Evolutionary conservation across 2,888 invertebrate genomes (phyloP), one percentile per base, ranked within the genome.

Genomic region (Meliscaeva auricollis): DNA sequence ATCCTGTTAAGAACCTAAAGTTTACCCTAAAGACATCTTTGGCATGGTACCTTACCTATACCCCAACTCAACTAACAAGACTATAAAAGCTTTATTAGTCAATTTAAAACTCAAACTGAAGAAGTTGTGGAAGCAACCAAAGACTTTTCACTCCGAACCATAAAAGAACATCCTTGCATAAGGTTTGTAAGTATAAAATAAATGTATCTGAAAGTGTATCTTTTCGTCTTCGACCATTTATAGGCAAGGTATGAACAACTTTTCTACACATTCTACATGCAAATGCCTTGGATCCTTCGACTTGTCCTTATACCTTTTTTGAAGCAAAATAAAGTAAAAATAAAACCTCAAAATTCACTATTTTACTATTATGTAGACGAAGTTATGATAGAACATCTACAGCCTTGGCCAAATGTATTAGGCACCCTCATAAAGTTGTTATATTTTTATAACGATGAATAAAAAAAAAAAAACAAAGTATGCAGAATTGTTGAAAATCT

Each of bases 11-110:
- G 54, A n/a, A n/a, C n/a, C n/a, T 76, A 52, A 68, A 26, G 76
- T 84, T 68, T 7, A 66, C 62, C 72, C 68, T 62, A 54, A 70
- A 75, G 79, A 79, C 66, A 30, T 80, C 76, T 26, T 26, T 26
- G 3, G 26, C 4, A 26, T n/a, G n/a, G n/a, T n/a, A n/a, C n/a
- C n/a, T n/a, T n/a, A n/a, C n/a, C n/a, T n/a, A n/a, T n/a, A n/a
- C n/a, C 48, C 48, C 66, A 56, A 69, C 41, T 8, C 1, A 48
- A 32, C 54, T 54, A 54, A 54, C 76, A 84, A 80, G 72, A 84
- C 2, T 26, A 84, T 75, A 52, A 50, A 46, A 62, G 60, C 76
- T 76, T 76, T 80, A 85, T 81, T 85, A 85, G 84, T 85, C 84
- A 85, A 80, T 80, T 85, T 85, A 56, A 48, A 79, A 60, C 38